phyloP scores from a whole-genome alignment of 2,113 vertebrate species.

The Zosterops japonicus region DNA sequence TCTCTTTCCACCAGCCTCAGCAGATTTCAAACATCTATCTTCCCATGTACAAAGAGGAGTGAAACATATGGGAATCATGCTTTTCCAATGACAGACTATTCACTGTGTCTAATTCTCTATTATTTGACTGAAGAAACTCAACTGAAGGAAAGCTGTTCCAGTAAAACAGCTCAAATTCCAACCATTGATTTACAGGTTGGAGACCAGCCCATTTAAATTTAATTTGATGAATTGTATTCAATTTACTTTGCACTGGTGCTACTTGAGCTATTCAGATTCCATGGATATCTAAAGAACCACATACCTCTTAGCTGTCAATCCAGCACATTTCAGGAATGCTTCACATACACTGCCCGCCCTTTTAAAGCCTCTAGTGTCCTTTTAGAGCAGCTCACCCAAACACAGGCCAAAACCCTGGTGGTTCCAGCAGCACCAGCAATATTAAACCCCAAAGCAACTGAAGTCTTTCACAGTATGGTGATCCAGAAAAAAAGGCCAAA shows the following conservation, averaged over 20 bases:
- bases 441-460: neutral
- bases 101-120: neutral
- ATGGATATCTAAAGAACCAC: slow-evolving; percentile 15
- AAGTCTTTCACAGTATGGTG: neutral
- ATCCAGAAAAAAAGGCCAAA: neutral
- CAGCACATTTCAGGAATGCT: slow-evolving; percentile 58
- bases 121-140: neutral
- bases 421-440: neutral
- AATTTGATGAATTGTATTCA: slow-evolving; percentile 51
- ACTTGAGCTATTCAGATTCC: slow-evolving; percentile 52
- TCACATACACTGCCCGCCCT: slow-evolving; percentile 22
- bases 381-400: slow-evolving; percentile 12
- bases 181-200: slow-evolving; percentile 4
- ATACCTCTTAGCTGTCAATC: slow-evolving; percentile 41
- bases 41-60: neutral
- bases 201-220: neutral
- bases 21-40: neutral
- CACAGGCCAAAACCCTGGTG: neutral
- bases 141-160: neutral
- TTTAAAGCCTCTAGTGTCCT: slow-evolving; percentile 44
- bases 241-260: slow-evolving; percentile 35
- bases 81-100: neutral
- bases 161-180: slow-evolving; percentile 16
- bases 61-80: neutral
- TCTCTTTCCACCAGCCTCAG: neutral